Base-by-base conservation (phyloP, 2,888 invertebrate species). In the Gnatocerus cornutus region DNA sequence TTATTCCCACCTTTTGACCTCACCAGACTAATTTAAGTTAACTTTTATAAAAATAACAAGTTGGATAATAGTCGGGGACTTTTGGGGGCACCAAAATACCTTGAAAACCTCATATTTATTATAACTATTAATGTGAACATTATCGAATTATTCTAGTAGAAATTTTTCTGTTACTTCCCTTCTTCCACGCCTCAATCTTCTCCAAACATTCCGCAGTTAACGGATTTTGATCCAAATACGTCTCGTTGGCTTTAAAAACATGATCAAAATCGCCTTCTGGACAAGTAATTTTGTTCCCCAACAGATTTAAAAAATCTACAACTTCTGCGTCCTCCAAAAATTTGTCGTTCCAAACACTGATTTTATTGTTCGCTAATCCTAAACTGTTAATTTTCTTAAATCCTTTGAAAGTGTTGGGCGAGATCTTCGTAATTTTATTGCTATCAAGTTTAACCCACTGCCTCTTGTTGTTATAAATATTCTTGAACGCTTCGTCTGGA, bases 391-490 rank as follows among this genome's bases (percentile, higher is more conserved):
- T 21, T 21, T 13, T 21, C 9, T 46, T 45, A 29, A 58, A 29
- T 30, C 27, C 33, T 14, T 43, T 58, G 14, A 58, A 58, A 0
- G 58, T 16, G 2, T 30, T 27, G 0, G 43, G 43, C 7, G 45
- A 7, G 7, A 58, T 45, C 4, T 33, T 58, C n/a, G 13, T 58
- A 45, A 58, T 58, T 27, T 58, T 45, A n/a, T 58, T 58, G n/a
- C 33, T 8, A 16, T 29, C 27, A 9, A 58, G 58, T 6, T 13
- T 33, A 14, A 53, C 3, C 37, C 12, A 53, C 8, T 30, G 33
- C 13, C 6, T 27, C 10, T 45, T 43, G 6, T 58, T 3, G 14
- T 45, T 45, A n/a, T 45, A 29, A 12, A 58, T 43, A 58, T 58
- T 58, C 10, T 21, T 58, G 33, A 58, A 58, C 21, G 43, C 43